These are phyloP conservation scores for Tragelaphus oryx DNA, from an alignment of 2,797 vertebrate species.

Conservation along the genomic window DNA sequence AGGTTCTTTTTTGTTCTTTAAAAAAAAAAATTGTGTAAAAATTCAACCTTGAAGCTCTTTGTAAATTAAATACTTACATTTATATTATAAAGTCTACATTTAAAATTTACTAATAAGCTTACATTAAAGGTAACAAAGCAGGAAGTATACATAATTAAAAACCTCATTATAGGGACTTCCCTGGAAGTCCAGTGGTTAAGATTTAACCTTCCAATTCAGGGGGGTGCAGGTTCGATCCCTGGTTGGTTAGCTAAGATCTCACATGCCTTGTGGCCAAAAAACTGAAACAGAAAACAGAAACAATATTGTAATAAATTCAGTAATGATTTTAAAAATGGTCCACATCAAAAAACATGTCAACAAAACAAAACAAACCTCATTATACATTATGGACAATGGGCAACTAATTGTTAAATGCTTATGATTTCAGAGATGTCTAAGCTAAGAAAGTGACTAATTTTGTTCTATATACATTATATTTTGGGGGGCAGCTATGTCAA, in stretches of 20 bases:
- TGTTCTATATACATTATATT: background rate
- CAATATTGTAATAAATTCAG: background rate
- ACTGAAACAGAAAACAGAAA: background rate
- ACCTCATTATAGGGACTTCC: background rate
- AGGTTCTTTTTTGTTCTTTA: background rate
- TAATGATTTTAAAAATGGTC: background rate
- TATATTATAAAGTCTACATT: background rate
- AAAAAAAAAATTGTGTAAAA: background rate
- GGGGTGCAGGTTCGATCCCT: rapidly evolving
- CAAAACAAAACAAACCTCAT: background rate
- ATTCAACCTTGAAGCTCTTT: background rate
- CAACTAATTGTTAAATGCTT: background rate
- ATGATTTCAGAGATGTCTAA: background rate
- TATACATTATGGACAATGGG: background rate
- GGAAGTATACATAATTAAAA: background rate
- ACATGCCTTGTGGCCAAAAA: background rate
- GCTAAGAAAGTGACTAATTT: background rate
- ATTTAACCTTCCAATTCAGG: background rate
- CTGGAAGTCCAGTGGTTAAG: background rate
- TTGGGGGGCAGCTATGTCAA: background rate
- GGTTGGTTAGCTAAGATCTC: background rate
- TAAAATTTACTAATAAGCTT: background rate
- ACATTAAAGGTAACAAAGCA: background rate
- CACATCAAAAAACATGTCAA: background rate
- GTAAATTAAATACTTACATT: background rate